These are phyloP conservation scores for Megaceryle alcyon DNA, from an alignment of 2,797 vertebrate genomes.

Conservation along the genomic window DNA sequence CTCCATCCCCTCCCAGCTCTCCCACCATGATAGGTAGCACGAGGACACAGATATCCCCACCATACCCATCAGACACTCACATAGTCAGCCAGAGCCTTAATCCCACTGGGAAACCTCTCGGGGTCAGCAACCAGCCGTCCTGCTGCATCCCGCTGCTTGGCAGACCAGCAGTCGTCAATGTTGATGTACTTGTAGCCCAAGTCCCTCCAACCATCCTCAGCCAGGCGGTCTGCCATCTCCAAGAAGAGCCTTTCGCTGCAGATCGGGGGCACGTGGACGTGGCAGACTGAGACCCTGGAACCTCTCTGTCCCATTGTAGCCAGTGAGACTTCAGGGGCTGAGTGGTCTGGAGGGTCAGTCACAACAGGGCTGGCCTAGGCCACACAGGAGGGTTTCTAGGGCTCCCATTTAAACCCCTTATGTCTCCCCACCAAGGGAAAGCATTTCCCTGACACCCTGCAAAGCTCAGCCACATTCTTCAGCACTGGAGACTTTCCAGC, in stretches of 20 bases:
- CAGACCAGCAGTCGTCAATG: constrained; percentile 96
- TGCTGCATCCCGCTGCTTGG: constrained; percentile 77
- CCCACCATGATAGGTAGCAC: neutral
- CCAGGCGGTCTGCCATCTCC: constrained; percentile 91
- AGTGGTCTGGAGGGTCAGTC: neutral
- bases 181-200: constrained; percentile 92
- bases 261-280: fast-evolving
- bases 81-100: constrained; percentile 86
- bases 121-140: constrained; percentile 87
- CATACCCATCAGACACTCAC: constrained; percentile 62
- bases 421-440: neutral
- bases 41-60: neutral
- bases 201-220: constrained; percentile 91
- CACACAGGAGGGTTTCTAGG: fast-evolving
- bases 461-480: neutral
- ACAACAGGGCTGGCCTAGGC: neutral
- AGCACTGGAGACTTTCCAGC: too few relatives aligned
- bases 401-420: neutral
- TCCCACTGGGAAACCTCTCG: constrained; percentile 89
- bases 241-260: constrained; percentile 86
- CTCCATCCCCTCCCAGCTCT: neutral
- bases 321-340: neutral
- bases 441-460: fast-evolving
- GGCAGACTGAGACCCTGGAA: neutral
- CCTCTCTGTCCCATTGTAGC: neutral